phyloP scores from a whole-genome alignment of 2,888 invertebrate genomes.

The Lumbricus terrestris region DNA sequence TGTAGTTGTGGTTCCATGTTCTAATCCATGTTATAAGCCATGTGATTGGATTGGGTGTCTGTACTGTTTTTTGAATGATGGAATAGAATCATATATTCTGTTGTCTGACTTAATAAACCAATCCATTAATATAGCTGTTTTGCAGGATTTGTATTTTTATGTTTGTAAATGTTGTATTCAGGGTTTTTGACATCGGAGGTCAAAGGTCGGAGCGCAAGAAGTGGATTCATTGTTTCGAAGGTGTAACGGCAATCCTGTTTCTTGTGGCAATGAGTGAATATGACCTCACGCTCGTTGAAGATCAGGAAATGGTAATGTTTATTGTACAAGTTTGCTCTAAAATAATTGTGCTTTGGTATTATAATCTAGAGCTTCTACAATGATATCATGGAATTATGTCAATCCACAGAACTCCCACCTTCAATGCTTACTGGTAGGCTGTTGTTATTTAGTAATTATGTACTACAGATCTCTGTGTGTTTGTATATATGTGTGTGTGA shows the following conservation, averaged over 20 bases:
- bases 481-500: too few relatives aligned
- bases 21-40: too few relatives aligned
- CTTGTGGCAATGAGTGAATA: conserved; percentile 86
- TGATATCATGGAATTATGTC: too few relatives aligned
- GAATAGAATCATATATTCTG: not conserved
- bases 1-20: too few relatives aligned
- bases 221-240: conserved; percentile 92
- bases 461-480: too few relatives aligned
- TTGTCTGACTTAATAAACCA: not conserved
- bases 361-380: not conserved
- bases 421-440: too few relatives aligned
- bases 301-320: conserved; percentile 62
- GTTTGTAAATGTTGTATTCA: conserved; percentile 58
- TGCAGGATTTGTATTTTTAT: not conserved
- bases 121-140: not conserved
- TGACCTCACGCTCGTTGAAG: conserved; percentile 80
- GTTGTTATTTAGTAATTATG: too few relatives aligned
- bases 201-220: conserved; percentile 89
- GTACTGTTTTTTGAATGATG: not conserved
- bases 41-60: not conserved
- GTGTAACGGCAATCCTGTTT: conserved; percentile 87
- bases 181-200: conserved; percentile 90
- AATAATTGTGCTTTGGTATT: not conserved
- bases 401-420: not conserved
- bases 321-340: not conserved